Percentiles rank a stretch among this genome's conserved stretches.
Conservation (phyloP, 1,140 invertebrate genomes). For the Arion vulgaris region DNA sequence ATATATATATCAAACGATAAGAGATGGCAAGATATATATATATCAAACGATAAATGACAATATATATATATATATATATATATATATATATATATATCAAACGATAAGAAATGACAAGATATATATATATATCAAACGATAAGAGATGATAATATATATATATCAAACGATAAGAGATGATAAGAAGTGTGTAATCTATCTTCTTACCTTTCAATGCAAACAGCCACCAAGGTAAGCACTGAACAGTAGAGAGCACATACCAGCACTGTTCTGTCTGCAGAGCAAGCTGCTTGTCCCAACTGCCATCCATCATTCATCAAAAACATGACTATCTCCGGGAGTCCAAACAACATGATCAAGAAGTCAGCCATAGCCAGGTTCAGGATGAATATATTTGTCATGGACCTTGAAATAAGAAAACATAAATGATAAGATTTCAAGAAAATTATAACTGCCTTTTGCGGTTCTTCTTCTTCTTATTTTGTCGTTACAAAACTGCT, state of each 20-base stretch:
- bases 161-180: not conserved
- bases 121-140: not conserved
- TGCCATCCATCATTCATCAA: slow-evolving; percentile 70
- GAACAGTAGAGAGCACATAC: slow-evolving; percentile 69
- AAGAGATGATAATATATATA: not conserved
- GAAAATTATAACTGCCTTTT: too few relatives aligned
- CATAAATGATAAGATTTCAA: too few relatives aligned
- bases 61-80: too few relatives aligned
- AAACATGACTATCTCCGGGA: slow-evolving; percentile 71
- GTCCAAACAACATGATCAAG: slow-evolving; percentile 67
- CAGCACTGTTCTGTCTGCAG: slow-evolving; percentile 62
- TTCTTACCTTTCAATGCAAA: slow-evolving; percentile 71
- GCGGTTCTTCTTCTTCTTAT: too few relatives aligned
- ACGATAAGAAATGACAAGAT: too few relatives aligned
- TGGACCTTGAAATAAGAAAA: slow-evolving; percentile 46
- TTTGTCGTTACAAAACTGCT: too few relatives aligned
- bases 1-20: not conserved
- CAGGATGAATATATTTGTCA: slow-evolving; percentile 71
- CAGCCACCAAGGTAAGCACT: slow-evolving; percentile 68
- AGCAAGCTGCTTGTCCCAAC: slow-evolving; percentile 64
- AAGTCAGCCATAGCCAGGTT: slow-evolving; percentile 71
- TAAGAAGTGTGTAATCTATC: not conserved
- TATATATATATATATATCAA: too few relatives aligned
- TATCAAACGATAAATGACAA: too few relatives aligned
- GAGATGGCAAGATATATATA: not conserved